Conservation (phyloP, 2,797 vertebrate genomes). For the Percopsis omiscomaycus region DNA sequence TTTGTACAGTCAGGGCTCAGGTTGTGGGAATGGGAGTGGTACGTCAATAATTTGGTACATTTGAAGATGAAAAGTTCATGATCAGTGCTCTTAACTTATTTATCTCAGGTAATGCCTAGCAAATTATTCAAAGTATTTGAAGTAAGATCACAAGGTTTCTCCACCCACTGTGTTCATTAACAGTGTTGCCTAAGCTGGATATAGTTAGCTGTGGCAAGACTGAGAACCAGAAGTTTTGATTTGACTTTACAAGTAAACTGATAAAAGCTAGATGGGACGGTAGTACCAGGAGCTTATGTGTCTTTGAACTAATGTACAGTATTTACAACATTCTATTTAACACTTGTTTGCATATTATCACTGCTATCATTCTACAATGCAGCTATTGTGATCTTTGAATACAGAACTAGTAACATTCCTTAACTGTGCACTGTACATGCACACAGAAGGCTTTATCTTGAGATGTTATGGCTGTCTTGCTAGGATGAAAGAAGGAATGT, state of each 20-base stretch:
- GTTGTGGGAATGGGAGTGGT: constrained; percentile 10
- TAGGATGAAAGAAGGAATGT: constrained; percentile 26
- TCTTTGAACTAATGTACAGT: constrained; percentile 16
- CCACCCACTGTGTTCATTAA: constrained; percentile 45
- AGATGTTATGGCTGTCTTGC: constrained; percentile 22
- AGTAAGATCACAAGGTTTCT: constrained; percentile 59
- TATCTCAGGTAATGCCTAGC: constrained; percentile 56
- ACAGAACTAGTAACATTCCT: not conserved
- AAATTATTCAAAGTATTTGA: constrained; percentile 20
- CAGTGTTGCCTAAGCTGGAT: constrained; percentile 15
- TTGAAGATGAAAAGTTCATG: constrained; percentile 15
- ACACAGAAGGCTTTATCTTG: constrained; percentile 12
- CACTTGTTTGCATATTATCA: constrained; percentile 10
- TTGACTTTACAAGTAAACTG: not conserved
- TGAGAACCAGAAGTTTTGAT: not conserved
- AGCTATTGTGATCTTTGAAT: constrained; percentile 4
- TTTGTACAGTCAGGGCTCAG: constrained; percentile 36
- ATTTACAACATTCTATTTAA: constrained; percentile 33
- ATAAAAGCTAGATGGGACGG: constrained; percentile 1
- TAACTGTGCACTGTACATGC: constrained; percentile 5
- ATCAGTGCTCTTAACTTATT: constrained; percentile 17
- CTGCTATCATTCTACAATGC: constrained; percentile 21
- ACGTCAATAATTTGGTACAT: constrained; percentile 13
- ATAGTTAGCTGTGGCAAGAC: constrained; percentile 12
- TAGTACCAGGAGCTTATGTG: constrained; percentile 16